Conservation (phyloP, 2,113 vertebrate genomes). For the Rutilus rutilus region DNA sequence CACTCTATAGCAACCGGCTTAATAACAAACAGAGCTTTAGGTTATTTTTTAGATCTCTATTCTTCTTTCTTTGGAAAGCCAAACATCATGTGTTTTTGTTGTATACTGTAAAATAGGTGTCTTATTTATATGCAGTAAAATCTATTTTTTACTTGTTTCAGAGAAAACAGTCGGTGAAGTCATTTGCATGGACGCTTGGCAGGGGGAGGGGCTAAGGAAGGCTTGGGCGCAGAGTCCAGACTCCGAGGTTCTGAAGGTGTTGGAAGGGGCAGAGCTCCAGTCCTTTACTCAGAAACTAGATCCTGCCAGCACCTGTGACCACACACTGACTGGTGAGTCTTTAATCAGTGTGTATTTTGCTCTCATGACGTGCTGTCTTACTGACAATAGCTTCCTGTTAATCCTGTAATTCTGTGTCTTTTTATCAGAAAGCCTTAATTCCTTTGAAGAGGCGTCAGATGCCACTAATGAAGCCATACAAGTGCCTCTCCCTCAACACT, state of each 20-base stretch:
- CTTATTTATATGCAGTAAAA: neutral
- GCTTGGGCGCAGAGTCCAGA: conserved; percentile 84
- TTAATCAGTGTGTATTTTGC: neutral
- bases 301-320: conserved; percentile 59
- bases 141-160: conserved; percentile 57
- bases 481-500: conserved; percentile 3
- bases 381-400: neutral
- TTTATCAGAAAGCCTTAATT: conserved; percentile 60
- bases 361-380: neutral
- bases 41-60: neutral
- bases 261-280: conserved; percentile 88
- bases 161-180: conserved; percentile 83
- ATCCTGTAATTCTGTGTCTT: neutral
- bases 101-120: neutral
- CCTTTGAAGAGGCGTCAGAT: conserved; percentile 40
- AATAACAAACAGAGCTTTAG: conserved; percentile 29
- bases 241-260: conserved; percentile 82
- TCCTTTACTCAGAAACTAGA: conserved; percentile 83
- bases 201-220: conserved; percentile 80
- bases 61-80: neutral
- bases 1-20: conserved; percentile 40
- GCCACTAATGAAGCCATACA: conserved; percentile 39
- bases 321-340: conserved; percentile 48
- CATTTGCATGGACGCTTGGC: conserved; percentile 76
- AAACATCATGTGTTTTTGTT: neutral